These are phyloP conservation scores for Cataglyphis livida DNA, from an alignment of 2,888 invertebrate genomes.

Conservation along the genomic window DNA sequence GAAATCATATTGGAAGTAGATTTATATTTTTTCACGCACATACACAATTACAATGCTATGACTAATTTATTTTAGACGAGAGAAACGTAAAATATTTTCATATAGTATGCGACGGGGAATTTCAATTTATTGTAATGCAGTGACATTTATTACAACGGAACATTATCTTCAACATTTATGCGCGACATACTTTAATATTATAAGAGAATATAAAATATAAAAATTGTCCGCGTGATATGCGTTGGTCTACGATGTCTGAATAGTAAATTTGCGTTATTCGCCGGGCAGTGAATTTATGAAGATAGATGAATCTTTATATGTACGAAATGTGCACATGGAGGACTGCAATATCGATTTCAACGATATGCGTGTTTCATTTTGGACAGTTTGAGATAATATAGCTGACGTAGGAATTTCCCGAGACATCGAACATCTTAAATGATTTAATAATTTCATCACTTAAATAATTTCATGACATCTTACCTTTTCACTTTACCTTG, in stretches of 20 bases:
- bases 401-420: constrained; percentile 29
- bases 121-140: constrained; percentile 22
- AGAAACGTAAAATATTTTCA: constrained; percentile 30
- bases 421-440: neutral
- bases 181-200: constrained; percentile 46
- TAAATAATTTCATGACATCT: too few relatives aligned
- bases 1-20: constrained; percentile 25
- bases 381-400: constrained; percentile 34
- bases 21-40: constrained; percentile 15
- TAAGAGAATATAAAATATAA: constrained; percentile 26
- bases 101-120: constrained; percentile 2
- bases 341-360: constrained; percentile 34
- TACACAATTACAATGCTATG: neutral
- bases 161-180: constrained; percentile 26
- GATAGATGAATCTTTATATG: constrained; percentile 23
- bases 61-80: constrained; percentile 34
- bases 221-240: constrained; percentile 34
- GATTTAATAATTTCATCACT: too few relatives aligned
- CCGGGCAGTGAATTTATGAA: constrained; percentile 32
- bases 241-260: neutral
- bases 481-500: neutral
- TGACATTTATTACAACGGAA: constrained; percentile 32
- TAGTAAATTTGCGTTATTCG: constrained; percentile 24
- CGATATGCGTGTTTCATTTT: constrained; percentile 19
- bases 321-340: neutral